phyloP scores from a whole-genome alignment of 23 tunicate species.

The Botrylloides violaceus region DNA sequence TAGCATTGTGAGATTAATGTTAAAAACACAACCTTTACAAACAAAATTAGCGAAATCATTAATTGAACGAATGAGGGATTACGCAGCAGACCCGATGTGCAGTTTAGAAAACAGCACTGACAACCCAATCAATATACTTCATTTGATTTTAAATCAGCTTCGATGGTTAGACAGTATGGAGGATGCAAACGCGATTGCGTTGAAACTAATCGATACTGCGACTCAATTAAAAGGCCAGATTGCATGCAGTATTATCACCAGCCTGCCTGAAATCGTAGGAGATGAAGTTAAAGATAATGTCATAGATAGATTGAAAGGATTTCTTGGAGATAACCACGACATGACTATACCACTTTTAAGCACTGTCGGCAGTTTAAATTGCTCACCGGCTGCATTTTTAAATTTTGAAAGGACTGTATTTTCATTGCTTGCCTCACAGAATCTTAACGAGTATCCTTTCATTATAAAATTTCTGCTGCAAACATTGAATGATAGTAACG shows the following conservation, averaged over 20 bases:
- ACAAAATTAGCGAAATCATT: conserved; percentile 30
- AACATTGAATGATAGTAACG: conserved; percentile 28
- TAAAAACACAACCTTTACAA: conserved; percentile 57
- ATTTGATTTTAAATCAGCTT: conserved; percentile 17
- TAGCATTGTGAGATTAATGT: conserved; percentile 49
- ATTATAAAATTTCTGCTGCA: conserved; percentile 62
- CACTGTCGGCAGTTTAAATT: conserved; percentile 11
- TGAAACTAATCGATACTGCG: conserved; percentile 1
- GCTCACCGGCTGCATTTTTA: conserved; percentile 16
- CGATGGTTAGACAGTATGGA: conserved; percentile 15
- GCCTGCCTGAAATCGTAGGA: conserved; percentile 16
- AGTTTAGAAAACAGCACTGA: neutral
- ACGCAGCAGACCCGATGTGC: neutral
- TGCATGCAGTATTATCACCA: conserved; percentile 3
- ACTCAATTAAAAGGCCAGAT: neutral
- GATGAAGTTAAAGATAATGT: conserved; percentile 16
- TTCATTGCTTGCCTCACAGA: conserved; percentile 31
- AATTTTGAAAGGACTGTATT: conserved; percentile 37
- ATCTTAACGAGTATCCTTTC: conserved; percentile 41
- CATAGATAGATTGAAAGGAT: neutral
- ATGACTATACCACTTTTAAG: conserved; percentile 8
- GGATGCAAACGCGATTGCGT: neutral
- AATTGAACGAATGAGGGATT: conserved; percentile 46
- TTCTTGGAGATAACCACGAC: neutral
- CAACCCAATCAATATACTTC: conserved; percentile 15